phyloP scores from a whole-genome alignment of 2,797 vertebrate species.

The Sebastes goodei region DNA sequence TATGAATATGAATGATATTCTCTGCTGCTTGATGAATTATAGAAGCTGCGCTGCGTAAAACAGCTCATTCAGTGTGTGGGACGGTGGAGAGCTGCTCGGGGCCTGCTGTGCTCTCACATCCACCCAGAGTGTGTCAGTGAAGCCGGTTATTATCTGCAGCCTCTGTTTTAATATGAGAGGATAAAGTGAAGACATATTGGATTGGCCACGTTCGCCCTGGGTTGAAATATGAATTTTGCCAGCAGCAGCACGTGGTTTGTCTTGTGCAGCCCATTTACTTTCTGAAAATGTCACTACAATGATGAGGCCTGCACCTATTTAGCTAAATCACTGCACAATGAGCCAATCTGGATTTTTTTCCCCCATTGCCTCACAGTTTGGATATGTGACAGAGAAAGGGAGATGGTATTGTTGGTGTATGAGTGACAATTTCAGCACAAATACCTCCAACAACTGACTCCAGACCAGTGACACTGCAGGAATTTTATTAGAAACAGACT shows the following conservation, averaged over 20 bases:
- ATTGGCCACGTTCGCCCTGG: constrained; percentile 10
- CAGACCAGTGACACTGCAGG: neutral
- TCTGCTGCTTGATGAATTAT: constrained; percentile 61
- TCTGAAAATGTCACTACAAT: constrained; percentile 39
- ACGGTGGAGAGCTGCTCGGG: constrained; percentile 11
- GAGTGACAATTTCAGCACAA: neutral
- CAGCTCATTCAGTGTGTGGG: constrained; percentile 39
- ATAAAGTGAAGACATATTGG: constrained; percentile 57
- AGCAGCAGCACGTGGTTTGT: constrained; percentile 19
- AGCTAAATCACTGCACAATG: constrained; percentile 51
- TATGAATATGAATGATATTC: constrained; percentile 70
- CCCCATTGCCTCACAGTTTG: neutral
- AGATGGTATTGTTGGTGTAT: neutral
- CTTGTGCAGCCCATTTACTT: constrained; percentile 40
- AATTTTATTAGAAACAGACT: constrained; percentile 8
- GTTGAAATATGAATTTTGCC: constrained; percentile 51
- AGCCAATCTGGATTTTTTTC: constrained; percentile 8
- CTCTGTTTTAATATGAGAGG: constrained; percentile 54
- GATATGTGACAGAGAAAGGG: neutral
- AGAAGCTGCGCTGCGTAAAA: constrained; percentile 44
- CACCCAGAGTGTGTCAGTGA: constrained; percentile 27
- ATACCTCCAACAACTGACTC: constrained; percentile 1
- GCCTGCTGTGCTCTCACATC: constrained; percentile 16
- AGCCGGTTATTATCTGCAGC: constrained; percentile 47
- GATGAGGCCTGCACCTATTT: constrained; percentile 18